phyloP scores from a whole-genome alignment of 23 tunicate genomes.

The Styela clava region DNA sequence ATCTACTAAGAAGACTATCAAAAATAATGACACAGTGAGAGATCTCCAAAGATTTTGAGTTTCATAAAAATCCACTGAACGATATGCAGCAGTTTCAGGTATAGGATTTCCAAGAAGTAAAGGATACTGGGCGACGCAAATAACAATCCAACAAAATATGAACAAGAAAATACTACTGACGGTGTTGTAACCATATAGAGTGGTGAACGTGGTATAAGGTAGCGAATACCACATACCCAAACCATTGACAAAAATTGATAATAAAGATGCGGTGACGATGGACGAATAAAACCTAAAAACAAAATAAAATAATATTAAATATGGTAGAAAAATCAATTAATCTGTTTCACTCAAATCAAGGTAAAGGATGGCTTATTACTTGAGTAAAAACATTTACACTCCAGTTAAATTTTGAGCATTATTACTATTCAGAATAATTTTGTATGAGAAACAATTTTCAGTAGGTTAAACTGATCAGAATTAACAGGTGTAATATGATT shows the following conservation, averaged over 20 bases:
- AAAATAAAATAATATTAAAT: too few species aligned
- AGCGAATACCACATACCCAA: constrained; percentile 45
- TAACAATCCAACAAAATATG: constrained; percentile 67
- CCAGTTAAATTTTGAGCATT: too few species aligned
- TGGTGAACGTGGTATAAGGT: constrained; percentile 15
- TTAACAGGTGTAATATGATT: too few species aligned
- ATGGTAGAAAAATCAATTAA: too few species aligned
- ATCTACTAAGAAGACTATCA: background rate
- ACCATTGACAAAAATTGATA: constrained; percentile 43
- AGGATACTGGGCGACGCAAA: constrained; percentile 55
- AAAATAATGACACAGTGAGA: constrained; percentile 50
- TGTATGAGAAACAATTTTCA: too few species aligned
- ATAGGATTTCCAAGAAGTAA: constrained; percentile 41
- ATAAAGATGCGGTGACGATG: constrained; percentile 35
- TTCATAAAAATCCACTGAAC: constrained; percentile 51
- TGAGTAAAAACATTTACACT: too few species aligned
- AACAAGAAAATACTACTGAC: constrained; percentile 35
- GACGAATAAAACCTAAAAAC: constrained; percentile 40
- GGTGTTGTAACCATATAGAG: constrained; percentile 29
- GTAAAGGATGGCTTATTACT: too few species aligned
- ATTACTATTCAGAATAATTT: too few species aligned
- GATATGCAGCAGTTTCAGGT: constrained; percentile 66
- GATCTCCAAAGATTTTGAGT: constrained; percentile 48
- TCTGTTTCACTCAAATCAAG: too few species aligned
- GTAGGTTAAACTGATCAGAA: too few species aligned